These are phyloP conservation scores for Xenopus borealis DNA, from an alignment of 2,113 vertebrate species.

Conservation along the genomic window DNA sequence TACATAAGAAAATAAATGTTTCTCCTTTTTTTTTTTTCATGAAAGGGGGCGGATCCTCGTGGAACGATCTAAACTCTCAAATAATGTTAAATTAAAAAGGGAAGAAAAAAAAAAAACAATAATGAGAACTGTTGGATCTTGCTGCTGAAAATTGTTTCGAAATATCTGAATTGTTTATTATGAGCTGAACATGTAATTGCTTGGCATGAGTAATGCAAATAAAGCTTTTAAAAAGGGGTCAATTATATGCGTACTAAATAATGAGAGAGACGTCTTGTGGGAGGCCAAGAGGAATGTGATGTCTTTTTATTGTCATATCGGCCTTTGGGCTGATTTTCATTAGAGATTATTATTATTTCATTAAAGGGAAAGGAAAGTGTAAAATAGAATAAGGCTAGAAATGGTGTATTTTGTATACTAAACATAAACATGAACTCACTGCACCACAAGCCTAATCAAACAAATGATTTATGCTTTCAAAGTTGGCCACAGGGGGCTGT, in stretches of 20 bases:
- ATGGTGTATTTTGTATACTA: too few relatives aligned
- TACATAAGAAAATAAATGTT: conserved; percentile 63
- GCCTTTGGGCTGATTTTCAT: too few relatives aligned
- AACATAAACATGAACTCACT: too few relatives aligned
- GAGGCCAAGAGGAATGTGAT: too few relatives aligned
- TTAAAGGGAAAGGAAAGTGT: too few relatives aligned
- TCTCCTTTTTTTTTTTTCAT: conserved; percentile 57
- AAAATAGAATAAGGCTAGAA: too few relatives aligned
- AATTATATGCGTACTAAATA: conserved; percentile 55
- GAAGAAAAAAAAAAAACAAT: conserved; percentile 45
- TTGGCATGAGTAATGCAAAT: conserved; percentile 50
- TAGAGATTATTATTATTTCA: too few relatives aligned
- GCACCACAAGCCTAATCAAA: too few relatives aligned
- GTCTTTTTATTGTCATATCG: too few relatives aligned
- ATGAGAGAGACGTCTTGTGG: neutral
- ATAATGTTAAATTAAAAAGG: conserved; percentile 45
- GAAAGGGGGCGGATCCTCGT: conserved; percentile 46
- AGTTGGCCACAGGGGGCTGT: too few relatives aligned
- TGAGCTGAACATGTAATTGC: conserved; percentile 47
- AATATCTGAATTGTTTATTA: conserved; percentile 51
- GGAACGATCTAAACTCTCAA: conserved; percentile 49
- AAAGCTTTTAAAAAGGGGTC: conserved; percentile 48
- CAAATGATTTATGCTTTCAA: too few relatives aligned
- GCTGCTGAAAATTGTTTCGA: conserved; percentile 40
- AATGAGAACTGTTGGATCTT: conserved; percentile 17